phyloP scores from a whole-genome alignment of 2,113 vertebrate species.

The Lynx canadensis region DNA sequence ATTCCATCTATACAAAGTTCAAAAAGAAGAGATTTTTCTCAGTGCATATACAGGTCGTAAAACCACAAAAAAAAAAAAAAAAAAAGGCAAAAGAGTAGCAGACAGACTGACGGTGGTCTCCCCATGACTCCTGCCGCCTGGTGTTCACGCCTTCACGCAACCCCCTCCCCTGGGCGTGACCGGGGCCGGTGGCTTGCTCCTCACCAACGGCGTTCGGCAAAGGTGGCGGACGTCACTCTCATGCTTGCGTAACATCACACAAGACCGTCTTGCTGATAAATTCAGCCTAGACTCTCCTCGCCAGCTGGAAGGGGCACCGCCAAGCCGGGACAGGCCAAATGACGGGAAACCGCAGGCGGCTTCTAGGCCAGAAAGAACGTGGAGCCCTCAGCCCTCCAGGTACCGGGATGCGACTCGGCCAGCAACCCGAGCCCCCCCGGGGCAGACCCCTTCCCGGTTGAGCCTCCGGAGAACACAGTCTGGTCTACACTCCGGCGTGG shows the following conservation, averaged over 20 bases:
- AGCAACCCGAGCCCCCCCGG: too few relatives aligned
- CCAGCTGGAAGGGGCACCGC: background rate
- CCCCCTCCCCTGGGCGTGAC: background rate
- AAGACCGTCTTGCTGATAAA: background rate
- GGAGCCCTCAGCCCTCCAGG: background rate
- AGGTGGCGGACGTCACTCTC: background rate
- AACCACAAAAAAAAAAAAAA: background rate
- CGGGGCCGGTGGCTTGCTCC: background rate
- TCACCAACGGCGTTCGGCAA: background rate
- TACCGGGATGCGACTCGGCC: background rate
- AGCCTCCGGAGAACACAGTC: background rate
- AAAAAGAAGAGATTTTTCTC: background rate
- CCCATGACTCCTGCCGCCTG: background rate
- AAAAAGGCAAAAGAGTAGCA: background rate
- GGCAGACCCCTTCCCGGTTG: background rate
- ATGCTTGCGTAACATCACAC: accelerated
- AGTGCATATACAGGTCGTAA: background rate
- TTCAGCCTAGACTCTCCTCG: background rate
- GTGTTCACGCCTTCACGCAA: background rate
- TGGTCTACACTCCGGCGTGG: background rate
- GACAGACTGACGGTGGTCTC: background rate
- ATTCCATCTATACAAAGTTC: background rate
- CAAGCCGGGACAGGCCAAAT: background rate
- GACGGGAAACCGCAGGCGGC: background rate
- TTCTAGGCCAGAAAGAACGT: background rate